Evolutionary conservation across 2,113 vertebrate species (phyloP), one percentile per base, ranked within the genome.

Genomic region (Cyprinodon tularosa): DNA sequence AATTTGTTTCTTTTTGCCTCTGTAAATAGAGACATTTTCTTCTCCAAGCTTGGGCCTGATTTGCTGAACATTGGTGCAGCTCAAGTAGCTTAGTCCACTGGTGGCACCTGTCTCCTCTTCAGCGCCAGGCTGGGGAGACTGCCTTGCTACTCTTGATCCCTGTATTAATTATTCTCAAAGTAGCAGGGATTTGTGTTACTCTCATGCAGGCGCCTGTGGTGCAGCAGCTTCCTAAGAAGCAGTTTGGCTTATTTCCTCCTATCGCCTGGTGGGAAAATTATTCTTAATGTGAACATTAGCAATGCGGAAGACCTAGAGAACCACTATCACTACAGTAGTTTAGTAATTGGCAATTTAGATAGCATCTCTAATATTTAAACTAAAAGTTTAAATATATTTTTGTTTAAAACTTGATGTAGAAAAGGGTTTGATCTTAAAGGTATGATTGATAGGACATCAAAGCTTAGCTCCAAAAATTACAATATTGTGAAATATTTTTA

Each of bases 101-200:
- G 88, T 91, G 89, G 89, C 93, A 93, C 92, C 92, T 94, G 93
- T 93, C 91, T 91, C 90, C 90, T 93, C 88, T 89, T 73, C 91
- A 92, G 90, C 86, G 89, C 92, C 92, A 92, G 87, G 80, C 81
- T 45, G 83, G 86, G 87, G 84, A 92, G 92, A 89, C 91, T 78
- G 90, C 89, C 77, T 85, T 83, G 80, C 85, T 82, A 60, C 80
- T 73, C 85, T 83, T 93, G 90, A 94, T 93, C 93, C 93, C 86
- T 42, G 20, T 39, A 20, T 91, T 94, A 93, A 94, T 94, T 94
- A 93, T 91, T 92, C 88, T 90, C 90, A 93, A 92, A 93, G 92
- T 86, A 82, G 83, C 74, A 47, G 48, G 92, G 92, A 94, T 93
- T 94, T 94, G 88, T 88, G 81, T 87, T 75, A 76, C 83, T 81